Percentiles rank a stretch among this genome's conserved stretches.
These are phyloP conservation scores for Euproctis similis DNA, from an alignment of 2,888 invertebrate genomes.

Conservation along the genomic window DNA sequence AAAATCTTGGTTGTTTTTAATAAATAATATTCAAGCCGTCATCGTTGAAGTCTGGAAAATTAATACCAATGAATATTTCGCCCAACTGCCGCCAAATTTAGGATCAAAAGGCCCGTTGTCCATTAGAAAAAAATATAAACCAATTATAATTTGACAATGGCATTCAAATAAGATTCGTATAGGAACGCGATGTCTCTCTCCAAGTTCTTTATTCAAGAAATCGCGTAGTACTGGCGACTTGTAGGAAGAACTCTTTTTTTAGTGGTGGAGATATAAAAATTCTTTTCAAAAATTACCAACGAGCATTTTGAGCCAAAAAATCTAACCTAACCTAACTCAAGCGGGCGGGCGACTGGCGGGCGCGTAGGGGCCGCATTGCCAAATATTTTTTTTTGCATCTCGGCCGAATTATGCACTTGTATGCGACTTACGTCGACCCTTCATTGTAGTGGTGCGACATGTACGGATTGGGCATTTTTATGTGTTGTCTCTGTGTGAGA, in stretches of 20 bases:
- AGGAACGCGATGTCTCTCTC: slow-evolving; percentile 37
- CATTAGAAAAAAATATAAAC: slow-evolving; percentile 24
- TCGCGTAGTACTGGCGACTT: slow-evolving; percentile 56
- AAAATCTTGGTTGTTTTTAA: slow-evolving; percentile 46
- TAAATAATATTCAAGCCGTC: slow-evolving; percentile 46
- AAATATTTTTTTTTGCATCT: slow-evolving; percentile 77
- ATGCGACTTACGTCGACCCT: slow-evolving; percentile 75
- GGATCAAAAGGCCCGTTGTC: slow-evolving; percentile 50
- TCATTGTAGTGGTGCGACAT: slow-evolving; percentile 74
- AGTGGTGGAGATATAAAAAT: slow-evolving; percentile 55
- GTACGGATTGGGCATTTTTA: slow-evolving; percentile 72
- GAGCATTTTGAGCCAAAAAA: slow-evolving; percentile 75
- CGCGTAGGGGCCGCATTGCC: slow-evolving; percentile 76
- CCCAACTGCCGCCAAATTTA: slow-evolving; percentile 39
- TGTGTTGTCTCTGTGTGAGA: slow-evolving; percentile 54
- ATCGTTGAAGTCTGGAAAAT: slow-evolving; percentile 50
- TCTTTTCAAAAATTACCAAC: slow-evolving; percentile 66
- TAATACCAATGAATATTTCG: slow-evolving; percentile 35
- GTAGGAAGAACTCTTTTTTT: slow-evolving; percentile 57
- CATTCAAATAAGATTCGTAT: slow-evolving; percentile 53
- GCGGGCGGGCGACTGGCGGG: slow-evolving; percentile 74
- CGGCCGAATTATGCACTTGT: slow-evolving; percentile 77
- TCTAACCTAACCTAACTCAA: slow-evolving; percentile 76
- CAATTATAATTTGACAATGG: slow-evolving; percentile 26
- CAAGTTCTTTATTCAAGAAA: slow-evolving; percentile 63